Conservation (phyloP, 2,113 vertebrate species). For the Panurus biarmicus region DNA sequence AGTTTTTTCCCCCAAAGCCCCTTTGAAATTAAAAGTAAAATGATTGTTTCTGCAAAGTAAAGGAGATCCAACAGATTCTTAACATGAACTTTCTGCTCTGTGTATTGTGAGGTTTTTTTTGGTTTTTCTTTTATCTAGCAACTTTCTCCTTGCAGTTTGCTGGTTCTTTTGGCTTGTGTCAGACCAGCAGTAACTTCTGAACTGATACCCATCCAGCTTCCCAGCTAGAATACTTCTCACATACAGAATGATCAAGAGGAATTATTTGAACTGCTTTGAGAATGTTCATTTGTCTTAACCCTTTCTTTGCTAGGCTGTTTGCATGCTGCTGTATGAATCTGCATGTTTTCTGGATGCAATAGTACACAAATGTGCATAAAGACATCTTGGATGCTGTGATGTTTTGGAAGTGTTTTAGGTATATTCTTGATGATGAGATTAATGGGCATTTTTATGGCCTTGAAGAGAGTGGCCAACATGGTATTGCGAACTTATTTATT, state of each 20-base stretch:
- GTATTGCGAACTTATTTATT: not conserved
- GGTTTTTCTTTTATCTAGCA: not conserved
- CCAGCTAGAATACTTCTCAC: not conserved
- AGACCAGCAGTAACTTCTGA: not conserved
- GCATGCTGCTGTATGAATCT: conserved; percentile 18
- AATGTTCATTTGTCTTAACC: not conserved
- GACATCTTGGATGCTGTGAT: not conserved
- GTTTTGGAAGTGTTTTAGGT: not conserved
- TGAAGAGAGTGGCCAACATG: not conserved
- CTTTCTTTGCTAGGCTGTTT: conserved; percentile 19
- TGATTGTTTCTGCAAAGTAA: not conserved
- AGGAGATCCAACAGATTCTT: not conserved
- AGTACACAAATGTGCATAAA: not conserved
- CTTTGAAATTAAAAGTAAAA: not conserved
- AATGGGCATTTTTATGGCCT: not conserved
- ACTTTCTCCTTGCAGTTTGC: not conserved
- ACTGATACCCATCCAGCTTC: not conserved
- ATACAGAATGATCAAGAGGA: not conserved
- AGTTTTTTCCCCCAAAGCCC: not conserved
- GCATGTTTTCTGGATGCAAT: conserved; percentile 3
- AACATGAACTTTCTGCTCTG: not conserved
- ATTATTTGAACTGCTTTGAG: not conserved
- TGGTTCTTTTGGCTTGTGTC: not conserved
- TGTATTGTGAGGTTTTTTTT: fast-evolving
- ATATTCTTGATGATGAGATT: not conserved